Base-by-base conservation (phyloP, 92 coral and sea anemone genomes). In the Muricea muricata region DNA sequence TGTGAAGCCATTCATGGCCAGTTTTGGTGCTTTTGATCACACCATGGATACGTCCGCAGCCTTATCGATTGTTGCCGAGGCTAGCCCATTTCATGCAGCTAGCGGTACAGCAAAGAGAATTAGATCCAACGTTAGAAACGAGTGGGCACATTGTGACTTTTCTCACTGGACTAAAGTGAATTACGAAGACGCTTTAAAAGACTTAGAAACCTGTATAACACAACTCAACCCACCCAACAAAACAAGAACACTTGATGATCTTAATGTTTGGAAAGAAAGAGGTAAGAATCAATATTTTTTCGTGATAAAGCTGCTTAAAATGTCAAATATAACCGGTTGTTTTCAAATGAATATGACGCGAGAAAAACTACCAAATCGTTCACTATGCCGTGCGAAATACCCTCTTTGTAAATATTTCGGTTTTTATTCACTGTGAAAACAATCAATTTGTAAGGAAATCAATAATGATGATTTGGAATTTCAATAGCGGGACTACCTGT, bases 71-170 rank as follows among this genome's bases (percentile, higher is more conserved):
- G 93, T 93, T 23, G 56, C 73, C 4, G 40, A 82, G n/a, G 89
- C 92, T 5, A 75, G 86, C 24, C 90, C 83, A 31, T 93, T 93
- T 83, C 45, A 76, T 41, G 71, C 37, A 29, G 65, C 90, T 73
- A 86, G 87, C 52, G 81, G 46, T 7, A 86, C 65, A 30, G 93
- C 97, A n/a, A 93, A 70, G 76, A 90, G 87, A 17, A 90, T 93
- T n/a, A 85, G 93, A 45, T 57, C 91, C 29, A 47, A 86, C 60
- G 87, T 92, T 34, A 79, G 97, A 75, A 91, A 93, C 87, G 90
- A 89, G 52, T 93, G 97, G 94, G 97, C 93, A 31, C 97, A 93
- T 68, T 93, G 97, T 54, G 90, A 93, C 90, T 94, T 92, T 68
- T 77, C 42, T 40, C 79, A 81, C 81, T 94, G 98, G 98, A 85